These are phyloP conservation scores for Pterocles gutturalis DNA, from an alignment of 2,113 vertebrate species.

Conservation along the genomic window DNA sequence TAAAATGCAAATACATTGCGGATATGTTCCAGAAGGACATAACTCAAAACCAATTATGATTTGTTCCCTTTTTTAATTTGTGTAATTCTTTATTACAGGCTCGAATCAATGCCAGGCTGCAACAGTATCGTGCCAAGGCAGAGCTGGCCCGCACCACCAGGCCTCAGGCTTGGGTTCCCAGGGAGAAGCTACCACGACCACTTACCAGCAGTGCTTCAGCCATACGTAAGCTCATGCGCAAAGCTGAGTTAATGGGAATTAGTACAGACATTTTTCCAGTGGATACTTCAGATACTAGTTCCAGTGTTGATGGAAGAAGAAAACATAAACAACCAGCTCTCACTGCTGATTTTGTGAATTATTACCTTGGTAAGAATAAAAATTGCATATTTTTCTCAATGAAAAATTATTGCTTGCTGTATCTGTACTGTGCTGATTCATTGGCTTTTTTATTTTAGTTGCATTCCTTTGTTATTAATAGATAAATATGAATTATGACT, in stretches of 20 bases:
- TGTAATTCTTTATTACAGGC: slow-evolving; percentile 75
- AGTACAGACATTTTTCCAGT: slow-evolving; percentile 98
- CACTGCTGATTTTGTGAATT: slow-evolving; percentile 98
- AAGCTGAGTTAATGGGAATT: slow-evolving; percentile 98
- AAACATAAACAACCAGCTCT: slow-evolving; percentile 98
- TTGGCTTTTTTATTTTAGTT: neutral
- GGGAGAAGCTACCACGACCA: slow-evolving; percentile 94
- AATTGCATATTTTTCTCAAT: neutral
- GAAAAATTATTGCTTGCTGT: neutral
- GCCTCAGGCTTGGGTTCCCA: slow-evolving; percentile 96
- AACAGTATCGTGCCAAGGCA: slow-evolving; percentile 95
- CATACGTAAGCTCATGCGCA: slow-evolving; percentile 96
- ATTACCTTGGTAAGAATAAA: slow-evolving; percentile 90
- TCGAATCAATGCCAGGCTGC: slow-evolving; percentile 92
- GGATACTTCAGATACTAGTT: slow-evolving; percentile 93
- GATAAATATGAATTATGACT: neutral
- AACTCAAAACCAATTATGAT: neutral
- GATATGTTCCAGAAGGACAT: neutral
- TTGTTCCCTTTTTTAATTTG: neutral
- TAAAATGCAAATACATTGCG: neutral
- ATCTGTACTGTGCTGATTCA: neutral
- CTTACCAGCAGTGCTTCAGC: slow-evolving; percentile 96
- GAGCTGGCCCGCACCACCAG: slow-evolving; percentile 94
- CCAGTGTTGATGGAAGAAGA: slow-evolving; percentile 93
- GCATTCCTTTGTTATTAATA: neutral